Percentiles rank a stretch among this genome's conserved stretches.
Evolutionary conservation across 2,888 invertebrate species (phyloP).

Genomic region (Nematopogon swammerdamellus): DNA sequence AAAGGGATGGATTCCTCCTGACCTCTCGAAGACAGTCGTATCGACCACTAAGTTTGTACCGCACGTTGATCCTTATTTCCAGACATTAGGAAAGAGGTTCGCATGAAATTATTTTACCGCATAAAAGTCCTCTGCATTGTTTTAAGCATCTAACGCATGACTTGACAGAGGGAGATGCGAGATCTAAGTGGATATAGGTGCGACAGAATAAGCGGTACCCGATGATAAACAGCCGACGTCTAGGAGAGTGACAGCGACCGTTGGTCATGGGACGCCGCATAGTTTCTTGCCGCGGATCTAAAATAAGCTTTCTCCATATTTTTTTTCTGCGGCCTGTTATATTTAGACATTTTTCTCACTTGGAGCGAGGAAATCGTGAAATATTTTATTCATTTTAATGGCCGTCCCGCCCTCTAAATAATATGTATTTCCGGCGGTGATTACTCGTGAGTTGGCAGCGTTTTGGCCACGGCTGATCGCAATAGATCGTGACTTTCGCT

Average conservation of each 20-base stretch:
- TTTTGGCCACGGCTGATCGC: not conserved
- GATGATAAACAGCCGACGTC: slow-evolving; percentile 46
- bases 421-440: not conserved
- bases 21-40: not conserved
- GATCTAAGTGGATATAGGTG: slow-evolving; percentile 10
- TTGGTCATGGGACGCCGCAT: slow-evolving; percentile 42
- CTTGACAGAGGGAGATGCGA: slow-evolving; percentile 13
- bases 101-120: not conserved
- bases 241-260: slow-evolving; percentile 32
- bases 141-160: slow-evolving; percentile 38
- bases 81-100: not conserved
- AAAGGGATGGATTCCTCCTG: slow-evolving; percentile 8
- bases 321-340: slow-evolving; percentile 46
- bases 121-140: slow-evolving; percentile 20
- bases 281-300: slow-evolving; percentile 46
- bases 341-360: slow-evolving; percentile 40
- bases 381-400: slow-evolving; percentile 54
- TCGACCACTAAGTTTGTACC: not conserved
- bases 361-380: slow-evolving; percentile 43
- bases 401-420: slow-evolving; percentile 16
- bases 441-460: not conserved
- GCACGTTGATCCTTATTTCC: not conserved
- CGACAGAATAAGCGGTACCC: slow-evolving; percentile 22
- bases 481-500: no score
- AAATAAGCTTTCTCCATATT: slow-evolving; percentile 42